Base-by-base conservation (phyloP, 64 coral and sea anemone species). In the Montipora foliosa region DNA sequence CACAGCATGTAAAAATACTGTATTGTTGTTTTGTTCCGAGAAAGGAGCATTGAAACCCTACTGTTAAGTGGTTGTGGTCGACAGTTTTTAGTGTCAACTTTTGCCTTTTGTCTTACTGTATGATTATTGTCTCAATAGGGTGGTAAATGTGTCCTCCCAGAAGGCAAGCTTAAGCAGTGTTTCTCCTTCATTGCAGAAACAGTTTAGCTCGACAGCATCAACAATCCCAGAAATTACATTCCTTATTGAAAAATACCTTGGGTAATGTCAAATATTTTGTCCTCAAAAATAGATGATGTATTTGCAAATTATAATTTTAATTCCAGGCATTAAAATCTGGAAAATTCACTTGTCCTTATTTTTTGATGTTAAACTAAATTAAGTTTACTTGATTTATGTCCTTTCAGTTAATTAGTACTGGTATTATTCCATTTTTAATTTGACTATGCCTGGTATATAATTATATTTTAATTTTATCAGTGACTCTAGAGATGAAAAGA, bases 91-190 rank as follows among this genome's bases (percentile, higher is more conserved):
- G 1, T 29, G 29, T 29, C 29, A 29, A 29, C 29, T 12, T 14
- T 11, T 29, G 29, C 1, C 29, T 4, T 64, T 64, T 64, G 13
- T 64, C 13, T 29, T 29, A 29, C 29, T 29, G 8, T 64, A 8
- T 15, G 8, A 47, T 29, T 29, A 29, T 29, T 29, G 29, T 29
- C 29, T 29, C 29, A 29, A 68, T n/a, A 97, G 96, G 67, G 90
- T 97, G 91, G 96, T 97, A 13, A 97, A 97, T 89, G 85, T 97
- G 60, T 92, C 96, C 19, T 95, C 96, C 44, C 50, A 47, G 5
- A 81, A 92, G 73, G 96, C 93, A 62, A 66, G 72, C 19, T 79
- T 94, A 29, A 92, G 67, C 53, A 92, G 71, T 91, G 89, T 97
- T 80, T 79, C 82, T 17, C 88, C 79, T 49, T 53, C 89, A 53